Base-by-base conservation (phyloP, 2,113 vertebrate genomes). In the Gymnocephalus cernua region DNA sequence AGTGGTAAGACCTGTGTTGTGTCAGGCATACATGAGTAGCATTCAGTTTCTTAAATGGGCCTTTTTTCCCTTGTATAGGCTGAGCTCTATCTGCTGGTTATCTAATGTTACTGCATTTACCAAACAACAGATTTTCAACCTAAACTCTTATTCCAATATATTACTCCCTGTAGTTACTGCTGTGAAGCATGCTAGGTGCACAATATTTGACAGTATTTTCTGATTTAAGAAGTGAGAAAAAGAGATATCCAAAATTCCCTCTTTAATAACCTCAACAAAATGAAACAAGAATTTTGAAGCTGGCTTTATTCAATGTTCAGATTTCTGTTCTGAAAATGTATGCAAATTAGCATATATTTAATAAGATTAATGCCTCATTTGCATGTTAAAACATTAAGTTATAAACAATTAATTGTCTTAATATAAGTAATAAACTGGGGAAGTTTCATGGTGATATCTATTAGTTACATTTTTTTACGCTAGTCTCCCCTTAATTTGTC, bases 1-100 rank as follows among this genome's bases (percentile, higher is more conserved):
- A 45, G 6, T 58, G 38, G 19, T 23, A 13, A 3, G 3, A 38
- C 16, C 10, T 58, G 3, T 3, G 3, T 18, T 48, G 13, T 6
- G 45, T 59, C 41, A 21, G 16, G 1, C 12, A 67, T 48, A 11
- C 35, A 53, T 9, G 13, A 57, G 12, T 12, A 25, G 8, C 12
- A 67, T 44, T 61, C n/a, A 48, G 63, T 56, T 23, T 4, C 6
- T 13, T 25, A 41, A 2, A 15, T 53, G 41, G 11, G 4, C 9
- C 15, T 19, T 84, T 51, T 61, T 32, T 56, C 12, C 21, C n/a
- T 25, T 35, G 29, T 57, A 7, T 21, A 64, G 12, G 5, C n/a
- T 80, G 66, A 77, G 50, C 56, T 6, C 81, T 65, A 83, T 72
- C 89, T 86, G 57, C 68, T 83, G 89, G 65, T 51, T 1, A 51